Conservation (phyloP, 92 coral and sea anemone species). For the Parazoanthus darwini region DNA sequence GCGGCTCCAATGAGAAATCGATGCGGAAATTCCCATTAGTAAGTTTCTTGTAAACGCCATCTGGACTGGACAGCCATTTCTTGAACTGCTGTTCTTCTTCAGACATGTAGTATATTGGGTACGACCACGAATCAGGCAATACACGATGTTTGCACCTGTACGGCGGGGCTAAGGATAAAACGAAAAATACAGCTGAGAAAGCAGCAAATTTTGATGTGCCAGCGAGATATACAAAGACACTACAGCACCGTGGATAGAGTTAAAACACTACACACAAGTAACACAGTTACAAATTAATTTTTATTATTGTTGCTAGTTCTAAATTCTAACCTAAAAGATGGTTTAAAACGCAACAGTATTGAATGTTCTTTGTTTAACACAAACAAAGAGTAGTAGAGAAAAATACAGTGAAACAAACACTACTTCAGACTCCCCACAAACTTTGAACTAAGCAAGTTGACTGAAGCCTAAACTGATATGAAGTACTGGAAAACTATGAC, state of each 20-base stretch:
- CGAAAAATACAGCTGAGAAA: background rate
- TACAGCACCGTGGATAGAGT: too few relatives aligned
- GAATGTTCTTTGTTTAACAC: too few relatives aligned
- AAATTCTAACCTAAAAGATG: background rate
- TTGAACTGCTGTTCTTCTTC: conserved; percentile 33
- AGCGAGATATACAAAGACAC: background rate
- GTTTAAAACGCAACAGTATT: background rate
- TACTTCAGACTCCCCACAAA: too few relatives aligned
- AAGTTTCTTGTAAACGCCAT: conserved; percentile 46
- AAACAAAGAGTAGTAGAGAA: too few relatives aligned
- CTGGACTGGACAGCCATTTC: conserved; percentile 45
- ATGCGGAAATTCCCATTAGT: conserved; percentile 45
- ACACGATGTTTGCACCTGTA: conserved; percentile 79
- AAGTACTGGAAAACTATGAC: too few relatives aligned
- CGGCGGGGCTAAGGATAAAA: conserved; percentile 59
- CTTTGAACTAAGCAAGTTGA: too few relatives aligned
- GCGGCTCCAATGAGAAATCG: conserved; percentile 75
- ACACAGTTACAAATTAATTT: too few relatives aligned
- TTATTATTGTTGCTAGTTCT: background rate
- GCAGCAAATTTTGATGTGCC: background rate
- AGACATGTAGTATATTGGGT: conserved; percentile 62
- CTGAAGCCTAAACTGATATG: too few relatives aligned
- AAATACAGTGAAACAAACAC: too few relatives aligned
- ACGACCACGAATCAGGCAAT: conserved; percentile 89
- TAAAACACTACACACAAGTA: too few relatives aligned